phyloP scores from a whole-genome alignment of 2,113 vertebrate species.

The Eudorcas thomsonii region DNA sequence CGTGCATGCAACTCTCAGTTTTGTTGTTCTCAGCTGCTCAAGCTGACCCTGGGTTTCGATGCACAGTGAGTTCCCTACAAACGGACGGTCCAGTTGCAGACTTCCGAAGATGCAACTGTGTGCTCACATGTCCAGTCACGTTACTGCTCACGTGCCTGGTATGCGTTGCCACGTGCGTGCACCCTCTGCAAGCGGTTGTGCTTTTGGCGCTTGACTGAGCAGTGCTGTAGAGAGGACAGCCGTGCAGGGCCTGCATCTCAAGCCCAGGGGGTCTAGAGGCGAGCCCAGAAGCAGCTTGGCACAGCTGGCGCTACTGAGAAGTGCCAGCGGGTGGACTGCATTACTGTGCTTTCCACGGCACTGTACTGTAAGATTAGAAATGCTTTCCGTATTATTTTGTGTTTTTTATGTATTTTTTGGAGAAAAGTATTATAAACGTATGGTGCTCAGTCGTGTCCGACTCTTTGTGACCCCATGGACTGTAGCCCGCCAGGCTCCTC shows the following conservation, averaged over 20 bases:
- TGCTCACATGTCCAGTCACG: not conserved
- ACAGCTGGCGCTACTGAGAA: not conserved
- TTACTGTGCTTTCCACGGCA: not conserved
- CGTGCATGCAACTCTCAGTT: accelerated
- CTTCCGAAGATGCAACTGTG: not conserved
- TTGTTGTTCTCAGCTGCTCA: not conserved
- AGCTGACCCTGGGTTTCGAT: not conserved
- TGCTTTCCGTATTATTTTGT: not conserved
- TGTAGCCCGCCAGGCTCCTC: not conserved
- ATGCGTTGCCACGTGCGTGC: accelerated
- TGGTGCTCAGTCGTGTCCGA: not conserved
- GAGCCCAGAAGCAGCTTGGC: not conserved
- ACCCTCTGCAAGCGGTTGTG: accelerated
- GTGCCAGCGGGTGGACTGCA: accelerated
- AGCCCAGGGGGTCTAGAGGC: not conserved
- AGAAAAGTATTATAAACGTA: not conserved
- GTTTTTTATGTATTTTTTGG: not conserved
- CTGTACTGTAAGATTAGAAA: not conserved
- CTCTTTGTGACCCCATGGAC: not conserved
- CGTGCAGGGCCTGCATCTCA: accelerated
- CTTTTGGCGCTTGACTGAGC: accelerated
- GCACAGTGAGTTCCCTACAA: not conserved
- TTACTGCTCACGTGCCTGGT: not conserved
- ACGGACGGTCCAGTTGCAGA: not conserved
- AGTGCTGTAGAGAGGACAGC: not conserved